Base-by-base conservation (phyloP, 2,797 vertebrate genomes). In the Gobionotothen gibberifrons region DNA sequence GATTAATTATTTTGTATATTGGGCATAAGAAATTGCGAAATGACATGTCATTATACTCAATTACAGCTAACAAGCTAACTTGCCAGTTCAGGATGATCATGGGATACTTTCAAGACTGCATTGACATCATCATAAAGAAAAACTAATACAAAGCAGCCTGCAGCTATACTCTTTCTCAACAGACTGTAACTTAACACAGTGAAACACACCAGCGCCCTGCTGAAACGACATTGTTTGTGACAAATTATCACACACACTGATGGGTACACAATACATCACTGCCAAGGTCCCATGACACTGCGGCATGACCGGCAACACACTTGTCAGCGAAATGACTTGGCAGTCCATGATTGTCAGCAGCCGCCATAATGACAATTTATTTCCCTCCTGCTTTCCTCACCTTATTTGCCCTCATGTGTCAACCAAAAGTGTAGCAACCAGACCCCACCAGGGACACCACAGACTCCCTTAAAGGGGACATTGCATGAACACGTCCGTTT, bases 261-360 rank as follows among this genome's bases (percentile, higher is more conserved):
- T 72, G 67, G 68, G 74, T 78, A 82, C 26, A 71, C 85, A 69
- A 91, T 89, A 83, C 68, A 88, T 92, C 92, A 88, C 85, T 87
- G 90, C 87, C 83, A 66, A 3, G 5, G 70, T 82, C 85, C 83
- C 87, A 58, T 76, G 87, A 90, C 62, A 76, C 85, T 43, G 69
- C 48, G n/a, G 83, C 77, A 70, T 79, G 75, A 80, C 78, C 40
- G 71, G 72, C 85, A 87, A 63, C 71, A 63, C 82, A 79, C 79
- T 87, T 88, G 81, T 86, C 86, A 85, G 85, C 85, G 75, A 90
- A 91, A 92, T 88, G 73, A 87, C 87, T 89, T 74, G 61, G 71
- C 87, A 71, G 84, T 88, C 79, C 82, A 64, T 82, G 89, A 89
- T 77, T 93, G 89, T 92, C 89, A 92, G 82, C 87, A 69, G 66